phyloP scores from a whole-genome alignment of 2,113 vertebrate genomes.

The Diadophis punctatus region DNA sequence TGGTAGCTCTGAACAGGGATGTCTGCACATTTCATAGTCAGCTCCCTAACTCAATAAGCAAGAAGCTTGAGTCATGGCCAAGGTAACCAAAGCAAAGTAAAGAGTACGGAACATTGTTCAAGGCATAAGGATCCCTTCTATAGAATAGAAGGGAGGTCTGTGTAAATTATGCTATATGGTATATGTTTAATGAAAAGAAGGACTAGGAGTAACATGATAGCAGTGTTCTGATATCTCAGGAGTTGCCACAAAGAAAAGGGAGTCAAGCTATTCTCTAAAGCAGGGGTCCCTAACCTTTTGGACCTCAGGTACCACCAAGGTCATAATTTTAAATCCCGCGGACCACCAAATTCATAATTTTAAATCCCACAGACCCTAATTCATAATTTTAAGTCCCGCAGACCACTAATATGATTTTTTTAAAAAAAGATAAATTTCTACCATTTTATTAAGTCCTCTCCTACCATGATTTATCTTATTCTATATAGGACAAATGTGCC shows the following conservation, averaged over 20 bases:
- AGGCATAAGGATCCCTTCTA: background rate
- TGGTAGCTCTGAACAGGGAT: background rate
- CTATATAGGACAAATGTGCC: background rate
- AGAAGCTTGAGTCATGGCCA: background rate
- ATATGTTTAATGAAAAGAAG: background rate
- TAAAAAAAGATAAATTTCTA: too few relatives aligned
- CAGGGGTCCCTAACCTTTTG: too few relatives aligned
- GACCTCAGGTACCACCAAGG: too few relatives aligned
- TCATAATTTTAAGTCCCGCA: too few relatives aligned
- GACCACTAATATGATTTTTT: too few relatives aligned
- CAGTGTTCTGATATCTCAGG: too few relatives aligned
- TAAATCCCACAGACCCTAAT: too few relatives aligned
- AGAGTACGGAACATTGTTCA: background rate
- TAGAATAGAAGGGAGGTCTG: background rate
- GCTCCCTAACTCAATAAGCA: background rate
- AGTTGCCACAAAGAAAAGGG: too few relatives aligned
- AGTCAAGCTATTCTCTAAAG: too few relatives aligned
- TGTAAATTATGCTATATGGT: background rate
- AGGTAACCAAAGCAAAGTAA: background rate
- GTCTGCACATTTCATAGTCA: background rate
- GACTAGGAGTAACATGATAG: too few relatives aligned
- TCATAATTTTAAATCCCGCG: too few relatives aligned
- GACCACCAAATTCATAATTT: too few relatives aligned
- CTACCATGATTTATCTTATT: background rate
- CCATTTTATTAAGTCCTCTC: background rate